Conservation (phyloP, 2,888 invertebrate genomes). For the Notocelia uddmanniana region DNA sequence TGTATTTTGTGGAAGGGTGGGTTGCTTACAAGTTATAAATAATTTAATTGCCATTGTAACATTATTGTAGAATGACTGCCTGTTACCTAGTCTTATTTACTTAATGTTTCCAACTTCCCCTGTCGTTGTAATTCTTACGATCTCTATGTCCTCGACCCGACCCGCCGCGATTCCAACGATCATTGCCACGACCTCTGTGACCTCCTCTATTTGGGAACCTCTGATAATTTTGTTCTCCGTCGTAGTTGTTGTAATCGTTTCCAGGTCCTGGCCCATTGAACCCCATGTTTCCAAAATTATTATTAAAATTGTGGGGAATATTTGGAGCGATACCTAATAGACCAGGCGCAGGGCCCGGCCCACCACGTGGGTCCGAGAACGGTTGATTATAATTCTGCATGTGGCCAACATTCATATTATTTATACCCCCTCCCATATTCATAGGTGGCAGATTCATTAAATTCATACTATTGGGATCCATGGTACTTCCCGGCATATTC, state of each 20-base stretch:
- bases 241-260: slow-evolving; percentile 78
- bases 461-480: slow-evolving; percentile 73
- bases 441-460: slow-evolving; percentile 77
- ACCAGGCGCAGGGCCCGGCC: slow-evolving; percentile 83
- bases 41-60: slow-evolving; percentile 56
- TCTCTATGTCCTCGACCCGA: slow-evolving; percentile 79
- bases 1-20: slow-evolving; percentile 71
- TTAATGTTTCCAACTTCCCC: slow-evolving; percentile 84
- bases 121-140: slow-evolving; percentile 80
- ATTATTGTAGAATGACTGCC: slow-evolving; percentile 47
- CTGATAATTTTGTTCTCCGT: slow-evolving; percentile 75
- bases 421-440: slow-evolving; percentile 74
- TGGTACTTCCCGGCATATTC: slow-evolving; percentile 64
- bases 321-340: slow-evolving; percentile 86
- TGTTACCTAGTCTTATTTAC: slow-evolving; percentile 47
- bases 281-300: slow-evolving; percentile 77
- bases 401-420: slow-evolving; percentile 74
- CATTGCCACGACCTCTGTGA: slow-evolving; percentile 77
- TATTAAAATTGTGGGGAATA: slow-evolving; percentile 81
- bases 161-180: slow-evolving; percentile 79
- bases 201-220: slow-evolving; percentile 78
- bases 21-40: slow-evolving; percentile 57
- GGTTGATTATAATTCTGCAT: slow-evolving; percentile 77
- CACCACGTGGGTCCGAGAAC: slow-evolving; percentile 79
- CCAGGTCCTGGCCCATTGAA: slow-evolving; percentile 75